Evolutionary conservation across 2,888 invertebrate genomes (phyloP).

Genomic region (Arctia plantaginis): DNA sequence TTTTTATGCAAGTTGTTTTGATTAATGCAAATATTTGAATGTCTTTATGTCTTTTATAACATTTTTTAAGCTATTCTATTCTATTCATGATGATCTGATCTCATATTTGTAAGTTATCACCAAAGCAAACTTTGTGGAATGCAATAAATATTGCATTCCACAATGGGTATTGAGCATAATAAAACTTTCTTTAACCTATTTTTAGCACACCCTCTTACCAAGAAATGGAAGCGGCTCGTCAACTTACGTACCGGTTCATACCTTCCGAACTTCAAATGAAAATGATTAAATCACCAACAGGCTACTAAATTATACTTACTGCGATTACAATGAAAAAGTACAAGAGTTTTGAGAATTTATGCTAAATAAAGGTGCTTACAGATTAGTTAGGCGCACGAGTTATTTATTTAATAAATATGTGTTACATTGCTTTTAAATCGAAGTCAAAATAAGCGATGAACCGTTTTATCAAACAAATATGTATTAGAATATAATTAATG

Average conservation of each 20-base stretch:
- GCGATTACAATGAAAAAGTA: constrained; percentile 38
- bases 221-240: background rate
- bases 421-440: too few species aligned
- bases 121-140: too few species aligned
- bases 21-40: too few species aligned
- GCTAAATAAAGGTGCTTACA: constrained; percentile 27
- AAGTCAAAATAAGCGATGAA: too few species aligned
- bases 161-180: background rate
- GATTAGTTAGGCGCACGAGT: background rate
- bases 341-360: constrained; percentile 38
- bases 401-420: background rate
- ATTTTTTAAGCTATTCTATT: too few species aligned
- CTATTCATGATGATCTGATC: too few species aligned
- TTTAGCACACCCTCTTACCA: constrained; percentile 5
- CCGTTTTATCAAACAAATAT: too few species aligned
- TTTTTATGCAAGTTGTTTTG: too few species aligned
- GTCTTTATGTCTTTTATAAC: too few species aligned
- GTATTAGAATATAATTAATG: too few species aligned
- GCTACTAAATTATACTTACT: constrained; percentile 5
- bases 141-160: too few species aligned
- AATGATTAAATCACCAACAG: constrained; percentile 19
- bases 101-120: too few species aligned
- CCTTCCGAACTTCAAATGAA: constrained; percentile 10
- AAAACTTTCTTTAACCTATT: constrained; percentile 5
- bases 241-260: background rate